Conservation (phyloP, 2,113 vertebrate species). For the Seriola aureovittata region DNA sequence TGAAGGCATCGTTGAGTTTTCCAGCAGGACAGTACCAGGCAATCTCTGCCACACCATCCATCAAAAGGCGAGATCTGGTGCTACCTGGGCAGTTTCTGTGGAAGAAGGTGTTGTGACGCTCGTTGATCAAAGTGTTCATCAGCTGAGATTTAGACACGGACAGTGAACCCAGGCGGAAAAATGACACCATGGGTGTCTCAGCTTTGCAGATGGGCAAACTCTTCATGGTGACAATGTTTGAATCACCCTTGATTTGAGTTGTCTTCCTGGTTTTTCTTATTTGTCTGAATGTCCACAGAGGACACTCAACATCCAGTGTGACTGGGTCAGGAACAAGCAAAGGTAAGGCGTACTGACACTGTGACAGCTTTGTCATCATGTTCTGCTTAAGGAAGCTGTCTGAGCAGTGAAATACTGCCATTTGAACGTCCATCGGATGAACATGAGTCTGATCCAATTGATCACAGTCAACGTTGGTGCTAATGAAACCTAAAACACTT, state of each 20-base stretch:
- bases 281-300: slow-evolving; percentile 82
- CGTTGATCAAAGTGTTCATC: slow-evolving; percentile 82
- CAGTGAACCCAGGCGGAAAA: slow-evolving; percentile 81
- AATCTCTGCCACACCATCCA: slow-evolving; percentile 85
- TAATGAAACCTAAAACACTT: slow-evolving; percentile 43
- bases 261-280: slow-evolving; percentile 81
- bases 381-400: slow-evolving; percentile 82
- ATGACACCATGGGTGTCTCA: slow-evolving; percentile 79
- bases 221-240: slow-evolving; percentile 37
- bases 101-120: slow-evolving; percentile 76
- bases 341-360: slow-evolving; percentile 86
- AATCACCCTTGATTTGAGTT: slow-evolving; percentile 5
- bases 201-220: slow-evolving; percentile 73
- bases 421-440: slow-evolving; percentile 85
- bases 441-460: slow-evolving; percentile 18
- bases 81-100: slow-evolving; percentile 81
- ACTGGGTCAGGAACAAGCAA: slow-evolving; percentile 80
- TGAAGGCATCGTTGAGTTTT: too few species aligned
- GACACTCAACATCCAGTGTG: slow-evolving; percentile 75
- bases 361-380: slow-evolving; percentile 81
- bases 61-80: slow-evolving; percentile 74
- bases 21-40: slow-evolving; percentile 86
- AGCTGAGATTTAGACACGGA: slow-evolving; percentile 86
- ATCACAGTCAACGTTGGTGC: accelerated
- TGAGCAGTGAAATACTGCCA: slow-evolving; percentile 85